Evolutionary conservation across 2,888 invertebrate species (phyloP), one percentile per base, ranked within the genome.

Genomic region (Sthenelais limicola): DNA sequence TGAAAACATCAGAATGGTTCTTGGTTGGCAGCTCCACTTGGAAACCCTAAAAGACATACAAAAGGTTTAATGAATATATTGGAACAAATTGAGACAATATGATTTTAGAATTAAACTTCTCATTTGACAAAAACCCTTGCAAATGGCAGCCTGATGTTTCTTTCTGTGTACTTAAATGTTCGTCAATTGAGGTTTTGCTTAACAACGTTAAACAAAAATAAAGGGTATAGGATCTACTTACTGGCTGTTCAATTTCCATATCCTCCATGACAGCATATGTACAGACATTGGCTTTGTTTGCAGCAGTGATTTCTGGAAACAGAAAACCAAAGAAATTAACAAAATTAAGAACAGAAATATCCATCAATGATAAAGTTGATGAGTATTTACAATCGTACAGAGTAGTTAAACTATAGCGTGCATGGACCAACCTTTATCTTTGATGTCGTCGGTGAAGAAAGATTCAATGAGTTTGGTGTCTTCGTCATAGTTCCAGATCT

Each of bases 201-300:
- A n/a, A n/a, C n/a, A n/a, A n/a, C n/a, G n/a, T n/a, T n/a, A n/a
- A n/a, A n/a, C n/a, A n/a, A n/a, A n/a, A n/a, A n/a, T n/a, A n/a
- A n/a, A n/a, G n/a, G n/a, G n/a, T n/a, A n/a, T 18, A 24, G 26
- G 28, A 7, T 35, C 3, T 7, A 81, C 84, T 80, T 81, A 87
- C 87, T 26, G 86, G 86, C 74, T 87, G 87, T 72, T 86, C 84
- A 33, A 87, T 82, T 49, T 84, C 82, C 21, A 80, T 81, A 21
- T 80, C 80, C 72, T 81, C 80, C 30, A 84, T 78, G 33, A 87
- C 85, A 68, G 87, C 81, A 74, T 80, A 86, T 0, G 86, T 86
- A 77, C 87, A 87, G 15, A 87, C 85, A 78, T 86, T 85, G 2
- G 84, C 85, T 72, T 81, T 82, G 77, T 85, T 87, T 12, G 87